Base-by-base conservation (phyloP, 1,140 invertebrate genomes). In the Venustaconcha ellipsiformis region DNA sequence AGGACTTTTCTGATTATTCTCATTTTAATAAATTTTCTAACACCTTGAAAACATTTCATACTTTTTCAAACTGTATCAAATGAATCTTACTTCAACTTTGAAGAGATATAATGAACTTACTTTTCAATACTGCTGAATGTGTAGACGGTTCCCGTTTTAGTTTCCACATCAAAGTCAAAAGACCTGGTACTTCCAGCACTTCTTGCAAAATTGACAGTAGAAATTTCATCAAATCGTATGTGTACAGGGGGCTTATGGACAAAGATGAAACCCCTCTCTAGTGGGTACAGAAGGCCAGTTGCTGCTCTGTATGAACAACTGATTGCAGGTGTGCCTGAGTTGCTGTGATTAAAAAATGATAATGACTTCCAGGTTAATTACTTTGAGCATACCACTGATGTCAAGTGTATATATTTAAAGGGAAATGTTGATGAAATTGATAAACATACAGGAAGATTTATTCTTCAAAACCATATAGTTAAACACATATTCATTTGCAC, bases 71-170 rank as follows among this genome's bases (percentile, higher is more conserved):
- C 8, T 48, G 37, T 48, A 48, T 48, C 6, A 48, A 48, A 11
- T 6, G 4, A 48, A 48, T 11, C 2, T 11, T 48, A 11, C 37
- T 48, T 48, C 6, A 48, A 18, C 30, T 26, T 67, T n/a, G 18
- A 74, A 56, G 12, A 26, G 57, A 15, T 66, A 3, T 26, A n/a
- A 30, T 15, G n/a, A 48, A 84, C 90, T 86, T 87, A 92, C 91
- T 99, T 99, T 90, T 99, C 98, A 84, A 99, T 99, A 83, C 95
- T 97, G 82, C 96, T 98, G 90, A 99, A 99, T 26, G 96, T 99
- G 89, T 99, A 96, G 1, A 95, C 92, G 17, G 94, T 94, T 64
- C 96, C 96, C 78, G 93, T 94, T 84, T 97, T 99, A 8, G 97
- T 92, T 86, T 98, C 96, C 72, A 99, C 94, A 91, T 99, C 99